Base-by-base conservation (phyloP, 2,113 vertebrate species). In the Orcinus orca region DNA sequence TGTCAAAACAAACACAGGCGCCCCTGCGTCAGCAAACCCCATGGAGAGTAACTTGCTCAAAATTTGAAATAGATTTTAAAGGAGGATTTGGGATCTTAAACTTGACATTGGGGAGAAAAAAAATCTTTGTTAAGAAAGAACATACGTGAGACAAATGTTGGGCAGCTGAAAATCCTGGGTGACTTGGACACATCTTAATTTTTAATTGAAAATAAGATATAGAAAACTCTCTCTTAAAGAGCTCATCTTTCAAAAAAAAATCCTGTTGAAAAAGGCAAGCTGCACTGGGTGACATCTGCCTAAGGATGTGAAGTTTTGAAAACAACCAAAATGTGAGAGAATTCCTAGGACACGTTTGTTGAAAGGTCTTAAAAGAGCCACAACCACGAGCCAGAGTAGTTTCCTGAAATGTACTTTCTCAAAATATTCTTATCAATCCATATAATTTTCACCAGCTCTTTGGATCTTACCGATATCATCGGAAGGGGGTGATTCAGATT, bases 71-170 rank as follows among this genome's bases (percentile, higher is more conserved):
- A 76, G 80, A 23, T 41, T 88, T 92, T 88, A 74, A 82, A 85
- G 80, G 86, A 81, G 44, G 23, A 87, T 81, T 58, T 87, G 67
- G 60, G 26, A 87, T 80, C 71, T 97, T 97, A 87, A 92, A 96
- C 53, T 92, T 97, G 94, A 92, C 95, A 53, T 79, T 74, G 84
- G 44, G 12, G 47, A 79, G 84, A 91, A 62, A 62, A 50, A 33
- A n/a, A 83, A 95, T 84, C 58, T 62, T 63, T 53, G 74, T 92
- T 92, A 77, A 84, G 80, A 95, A 97, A 90, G 58, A 92, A 63
- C 92, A 80, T 60, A 20, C 77, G 74, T 70, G 84, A 87, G 81
- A 87, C 58, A 77, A 86, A 55, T 36, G 23, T n/a, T 12, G 47
- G n/a, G 41, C 47, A 86, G 47, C 11, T 41, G 63, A 96, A 97